These are phyloP conservation scores for Dasyurus viverrinus DNA, from an alignment of 2,113 vertebrate species.

Conservation along the genomic window DNA sequence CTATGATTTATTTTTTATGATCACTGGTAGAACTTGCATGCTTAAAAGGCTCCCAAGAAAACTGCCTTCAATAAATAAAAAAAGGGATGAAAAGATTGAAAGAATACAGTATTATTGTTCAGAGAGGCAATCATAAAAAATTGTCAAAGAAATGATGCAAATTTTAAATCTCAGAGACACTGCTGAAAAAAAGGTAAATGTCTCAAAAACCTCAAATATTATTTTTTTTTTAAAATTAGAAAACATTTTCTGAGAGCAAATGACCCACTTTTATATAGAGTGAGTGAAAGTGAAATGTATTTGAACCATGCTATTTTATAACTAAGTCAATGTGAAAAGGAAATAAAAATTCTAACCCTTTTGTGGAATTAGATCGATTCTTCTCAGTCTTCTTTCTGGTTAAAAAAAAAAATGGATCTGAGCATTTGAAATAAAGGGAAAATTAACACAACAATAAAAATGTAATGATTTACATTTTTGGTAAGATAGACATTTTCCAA, in stretches of 20 bases:
- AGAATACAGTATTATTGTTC: slow-evolving; percentile 73
- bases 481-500: slow-evolving; percentile 49
- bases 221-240: slow-evolving; percentile 60
- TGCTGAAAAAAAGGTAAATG: slow-evolving; percentile 58
- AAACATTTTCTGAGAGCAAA: slow-evolving; percentile 62
- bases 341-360: slow-evolving; percentile 55
- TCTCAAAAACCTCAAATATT: slow-evolving; percentile 50
- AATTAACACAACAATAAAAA: slow-evolving; percentile 46
- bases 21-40: slow-evolving; percentile 80
- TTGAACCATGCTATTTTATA: slow-evolving; percentile 35
- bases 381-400: slow-evolving; percentile 61
- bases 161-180: slow-evolving; percentile 70
- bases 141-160: slow-evolving; percentile 69
- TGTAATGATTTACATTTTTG: slow-evolving; percentile 65
- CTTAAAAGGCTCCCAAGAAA: slow-evolving; percentile 78
- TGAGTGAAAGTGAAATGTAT: slow-evolving; percentile 64
- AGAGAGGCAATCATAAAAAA: slow-evolving; percentile 71
- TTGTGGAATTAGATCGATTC: slow-evolving; percentile 50
- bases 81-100: slow-evolving; percentile 71
- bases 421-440: slow-evolving; percentile 48
- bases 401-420: slow-evolving; percentile 65
- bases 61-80: slow-evolving; percentile 75
- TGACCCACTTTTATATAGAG: slow-evolving; percentile 17
- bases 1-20: slow-evolving; percentile 86
- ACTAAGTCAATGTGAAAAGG: slow-evolving; percentile 61